Base-by-base conservation (phyloP, 1,140 invertebrate genomes). In the Asobara japonica region DNA sequence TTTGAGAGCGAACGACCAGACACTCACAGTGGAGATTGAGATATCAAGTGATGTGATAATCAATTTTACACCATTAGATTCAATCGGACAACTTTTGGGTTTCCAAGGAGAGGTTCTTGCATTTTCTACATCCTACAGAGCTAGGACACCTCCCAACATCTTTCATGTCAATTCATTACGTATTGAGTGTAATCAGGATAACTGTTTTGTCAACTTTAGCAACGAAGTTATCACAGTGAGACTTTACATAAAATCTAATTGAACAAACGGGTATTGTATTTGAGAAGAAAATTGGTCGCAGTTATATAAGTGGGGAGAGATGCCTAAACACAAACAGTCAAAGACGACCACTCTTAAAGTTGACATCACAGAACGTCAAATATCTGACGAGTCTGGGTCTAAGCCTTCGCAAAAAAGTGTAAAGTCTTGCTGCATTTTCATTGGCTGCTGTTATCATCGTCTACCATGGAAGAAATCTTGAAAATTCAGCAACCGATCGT, bases 381-480 rank as follows among this genome's bases (percentile, higher is more conserved):
- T 68, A 48, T 22, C 29, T 56, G 8, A 68, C 16, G 22, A 68
- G 27, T 31, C 29, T 68, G 25, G 29, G 45, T 33, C 18, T 68
- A 22, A 56, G 31, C 45, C 25, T 68, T 38, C 65, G 65, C 36
- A 36, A 36, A 48, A 56, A 68, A 56, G 20, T 8, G 33, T 65
- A 36, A n/a, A 38, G 6, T 65, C 25, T 65, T 38, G 62, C 33
- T 65, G 62, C 38, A 18, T 27, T n/a, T n/a, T 33, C 7, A 38
- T 71, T 16, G 11, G 8, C 13, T 0, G 16, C 1, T 71, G 36
- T 33, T 36, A n/a, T n/a, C n/a, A n/a, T n/a, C n/a, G 38, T 18
- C 3, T 68, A 67, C 73, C 73, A 71, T 71, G 60, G 64, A 71
- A 64, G 69, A 76, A 56, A 74, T 71, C 13, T 62, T 77, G 73